phyloP scores from a whole-genome alignment of 2,113 vertebrate species.

The Lampris incognitus region DNA sequence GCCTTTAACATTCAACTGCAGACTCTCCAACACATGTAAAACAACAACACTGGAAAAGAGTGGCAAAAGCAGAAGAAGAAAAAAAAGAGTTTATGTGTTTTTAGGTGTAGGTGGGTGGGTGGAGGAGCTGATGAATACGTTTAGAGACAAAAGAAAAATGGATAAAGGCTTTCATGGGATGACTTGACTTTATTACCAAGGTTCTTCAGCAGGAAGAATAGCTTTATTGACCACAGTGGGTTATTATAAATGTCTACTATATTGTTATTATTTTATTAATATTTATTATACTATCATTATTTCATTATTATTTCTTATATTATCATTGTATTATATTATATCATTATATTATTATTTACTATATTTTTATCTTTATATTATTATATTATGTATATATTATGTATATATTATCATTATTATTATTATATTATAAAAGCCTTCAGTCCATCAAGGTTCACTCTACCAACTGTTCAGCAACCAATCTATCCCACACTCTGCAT shows the following conservation, averaged over 20 bases:
- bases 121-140: not conserved
- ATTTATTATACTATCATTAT: too few relatives aligned
- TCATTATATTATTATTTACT: too few relatives aligned
- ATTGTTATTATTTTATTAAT: slow-evolving; percentile 29
- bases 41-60: slow-evolving; percentile 55
- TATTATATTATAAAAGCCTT: too few relatives aligned
- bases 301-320: too few relatives aligned
- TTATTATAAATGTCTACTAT: slow-evolving; percentile 31
- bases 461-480: not conserved
- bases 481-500: slow-evolving; percentile 15
- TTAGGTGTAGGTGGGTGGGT: not conserved
- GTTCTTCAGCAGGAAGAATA: slow-evolving; percentile 22
- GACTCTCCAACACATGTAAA: slow-evolving; percentile 32
- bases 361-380: too few relatives aligned
- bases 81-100: not conserved
- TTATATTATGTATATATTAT: too few relatives aligned
- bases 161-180: slow-evolving; percentile 51
- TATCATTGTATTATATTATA: too few relatives aligned
- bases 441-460: slow-evolving; percentile 21
- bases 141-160: slow-evolving; percentile 56
- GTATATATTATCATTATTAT: too few relatives aligned
- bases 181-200: slow-evolving; percentile 66
- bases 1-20: slow-evolving; percentile 65
- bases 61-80: slow-evolving; percentile 29
- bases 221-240: slow-evolving; percentile 1